Percentiles rank a stretch among this genome's conserved stretches.
phyloP scores from a whole-genome alignment of 2,113 vertebrate genomes.

The Poecile atricapillus region DNA sequence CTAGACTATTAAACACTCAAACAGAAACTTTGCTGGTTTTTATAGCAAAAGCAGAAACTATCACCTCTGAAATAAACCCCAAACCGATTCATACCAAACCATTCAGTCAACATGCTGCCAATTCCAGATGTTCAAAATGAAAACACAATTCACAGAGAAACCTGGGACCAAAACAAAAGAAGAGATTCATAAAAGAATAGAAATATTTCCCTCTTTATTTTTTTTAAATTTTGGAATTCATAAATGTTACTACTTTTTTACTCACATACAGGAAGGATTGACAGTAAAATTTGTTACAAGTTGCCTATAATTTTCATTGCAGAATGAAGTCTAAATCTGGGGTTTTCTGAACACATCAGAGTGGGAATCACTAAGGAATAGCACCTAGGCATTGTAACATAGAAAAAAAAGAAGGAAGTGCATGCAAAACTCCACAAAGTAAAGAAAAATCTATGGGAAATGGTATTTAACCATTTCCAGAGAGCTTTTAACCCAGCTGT shows the following conservation, averaged over 20 bases:
- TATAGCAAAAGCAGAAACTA: not conserved
- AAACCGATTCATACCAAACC: not conserved
- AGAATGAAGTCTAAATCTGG: not conserved
- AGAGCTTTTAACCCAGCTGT: not conserved
- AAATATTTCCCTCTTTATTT: not conserved
- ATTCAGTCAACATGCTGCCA: accelerated
- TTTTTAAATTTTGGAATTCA: not conserved
- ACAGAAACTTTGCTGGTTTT: not conserved
- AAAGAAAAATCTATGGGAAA: not conserved
- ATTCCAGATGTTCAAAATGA: not conserved
- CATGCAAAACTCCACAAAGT: not conserved
- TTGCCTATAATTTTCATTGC: not conserved
- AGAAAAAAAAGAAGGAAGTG: not conserved
- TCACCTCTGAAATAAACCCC: not conserved
- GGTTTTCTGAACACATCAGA: not conserved
- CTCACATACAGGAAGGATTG: not conserved
- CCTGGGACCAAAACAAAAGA: not conserved
- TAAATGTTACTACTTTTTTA: not conserved
- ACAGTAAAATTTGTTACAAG: not conserved
- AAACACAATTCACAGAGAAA: not conserved
- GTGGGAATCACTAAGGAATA: not conserved
- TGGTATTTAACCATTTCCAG: not conserved
- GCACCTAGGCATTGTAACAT: not conserved
- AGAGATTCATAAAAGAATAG: not conserved
- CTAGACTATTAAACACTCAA: not conserved